Conservation (phyloP, 2,888 invertebrate species). For the Ctena decussata region DNA sequence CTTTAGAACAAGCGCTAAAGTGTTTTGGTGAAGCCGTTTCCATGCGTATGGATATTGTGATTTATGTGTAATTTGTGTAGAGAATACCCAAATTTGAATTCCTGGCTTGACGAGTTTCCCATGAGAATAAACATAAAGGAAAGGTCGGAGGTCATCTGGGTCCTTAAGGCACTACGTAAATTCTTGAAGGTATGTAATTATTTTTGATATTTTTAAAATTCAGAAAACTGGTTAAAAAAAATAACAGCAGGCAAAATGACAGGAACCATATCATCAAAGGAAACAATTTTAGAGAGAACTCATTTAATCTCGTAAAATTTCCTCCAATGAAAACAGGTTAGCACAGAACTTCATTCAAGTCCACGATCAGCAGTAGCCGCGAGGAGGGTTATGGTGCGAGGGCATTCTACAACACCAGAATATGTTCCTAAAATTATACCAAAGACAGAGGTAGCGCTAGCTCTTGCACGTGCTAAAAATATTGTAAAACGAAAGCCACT, state of each 20-base stretch:
- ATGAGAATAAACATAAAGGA: constrained; percentile 61
- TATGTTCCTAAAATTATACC: constrained; percentile 13
- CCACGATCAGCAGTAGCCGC: constrained; percentile 77
- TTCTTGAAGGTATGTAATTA: not conserved
- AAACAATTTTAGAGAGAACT: no score
- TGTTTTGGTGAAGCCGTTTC: not conserved
- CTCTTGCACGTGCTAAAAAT: constrained; percentile 66
- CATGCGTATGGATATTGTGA: constrained; percentile 10
- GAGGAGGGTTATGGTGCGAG: constrained; percentile 71
- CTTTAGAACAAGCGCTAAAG: not conserved
- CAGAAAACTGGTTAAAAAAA: not conserved
- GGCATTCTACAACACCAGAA: constrained; percentile 61
- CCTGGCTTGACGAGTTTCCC: constrained; percentile 57
- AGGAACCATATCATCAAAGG: not conserved
- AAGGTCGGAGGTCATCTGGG: constrained; percentile 1
- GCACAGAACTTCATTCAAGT: constrained; percentile 77
- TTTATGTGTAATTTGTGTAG: constrained; percentile 1
- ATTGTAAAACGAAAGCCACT: constrained; percentile 49
- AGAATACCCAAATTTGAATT: not conserved
- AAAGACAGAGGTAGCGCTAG: constrained; percentile 62
- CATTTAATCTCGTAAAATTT: constrained; percentile 12
- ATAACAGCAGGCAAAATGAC: not conserved
- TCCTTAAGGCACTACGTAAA: not conserved
- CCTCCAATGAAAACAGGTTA: constrained; percentile 74
- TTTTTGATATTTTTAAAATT: not conserved